Conservation (phyloP, 2,797 vertebrate genomes). For the Sternotherus odoratus region DNA sequence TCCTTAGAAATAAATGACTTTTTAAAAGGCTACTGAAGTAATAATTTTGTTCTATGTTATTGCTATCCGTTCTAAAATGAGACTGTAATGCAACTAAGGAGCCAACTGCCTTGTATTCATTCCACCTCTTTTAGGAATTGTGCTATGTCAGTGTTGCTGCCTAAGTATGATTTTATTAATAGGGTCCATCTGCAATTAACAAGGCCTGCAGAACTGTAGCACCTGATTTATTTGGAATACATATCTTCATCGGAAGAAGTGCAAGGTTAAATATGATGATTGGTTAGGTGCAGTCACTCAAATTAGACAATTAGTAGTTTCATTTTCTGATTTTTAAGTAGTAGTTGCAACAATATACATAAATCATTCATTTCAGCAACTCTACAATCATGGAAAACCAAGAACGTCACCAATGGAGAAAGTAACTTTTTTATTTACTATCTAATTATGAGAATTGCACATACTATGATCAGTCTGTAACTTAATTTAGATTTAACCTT, state of each 20-base stretch:
- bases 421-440: not conserved
- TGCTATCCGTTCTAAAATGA: not conserved
- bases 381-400: not conserved
- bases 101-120: not conserved
- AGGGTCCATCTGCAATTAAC: not conserved
- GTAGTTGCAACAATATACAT: not conserved
- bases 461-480: not conserved
- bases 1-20: not conserved
- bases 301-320: not conserved
- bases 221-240: not conserved
- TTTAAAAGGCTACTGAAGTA: not conserved
- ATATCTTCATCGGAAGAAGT: not conserved
- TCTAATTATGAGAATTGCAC: not conserved
- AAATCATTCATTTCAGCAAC: not conserved
- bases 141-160: not conserved
- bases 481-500: not conserved
- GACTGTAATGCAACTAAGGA: not conserved
- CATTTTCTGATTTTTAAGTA: not conserved
- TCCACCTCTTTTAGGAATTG: not conserved
- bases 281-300: not conserved
- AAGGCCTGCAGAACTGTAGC: not conserved
- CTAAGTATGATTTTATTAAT: not conserved
- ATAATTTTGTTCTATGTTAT: not conserved
- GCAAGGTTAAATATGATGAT: not conserved
- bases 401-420: not conserved